These are phyloP conservation scores for Gymnocypris eckloni DNA, from an alignment of 2,797 vertebrate genomes.

Conservation along the genomic window DNA sequence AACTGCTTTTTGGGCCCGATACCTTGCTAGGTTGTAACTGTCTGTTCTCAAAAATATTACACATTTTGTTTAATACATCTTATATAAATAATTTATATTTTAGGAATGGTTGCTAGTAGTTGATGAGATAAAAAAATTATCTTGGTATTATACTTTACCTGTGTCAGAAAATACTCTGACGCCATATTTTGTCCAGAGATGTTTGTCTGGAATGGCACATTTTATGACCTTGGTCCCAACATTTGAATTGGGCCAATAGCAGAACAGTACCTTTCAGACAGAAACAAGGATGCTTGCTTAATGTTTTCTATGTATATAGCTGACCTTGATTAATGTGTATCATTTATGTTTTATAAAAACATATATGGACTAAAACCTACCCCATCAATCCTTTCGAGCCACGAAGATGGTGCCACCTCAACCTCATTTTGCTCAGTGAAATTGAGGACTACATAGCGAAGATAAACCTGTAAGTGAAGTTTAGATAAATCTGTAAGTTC, in stretches of 20 bases:
- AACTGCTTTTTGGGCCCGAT: background rate
- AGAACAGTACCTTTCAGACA: conserved; percentile 21
- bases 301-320: background rate
- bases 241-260: conserved; percentile 17
- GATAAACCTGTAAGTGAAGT: conserved; percentile 16
- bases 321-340: conserved; percentile 7
- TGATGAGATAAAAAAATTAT: background rate
- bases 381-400: background rate
- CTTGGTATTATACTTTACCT: conserved; percentile 2
- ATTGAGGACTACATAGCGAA: background rate
- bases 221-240: background rate
- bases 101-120: background rate
- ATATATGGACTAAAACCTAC: background rate
- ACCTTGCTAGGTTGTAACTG: background rate
- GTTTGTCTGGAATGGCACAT: background rate
- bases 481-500: background rate
- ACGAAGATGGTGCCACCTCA: background rate
- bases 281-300: background rate
- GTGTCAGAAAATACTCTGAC: conserved; percentile 28
- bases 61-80: background rate
- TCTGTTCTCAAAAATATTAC: background rate
- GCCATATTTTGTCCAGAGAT: background rate
- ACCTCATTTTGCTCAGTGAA: conserved; percentile 25
- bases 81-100: background rate
- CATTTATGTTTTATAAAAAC: background rate